Percentiles rank a stretch among this genome's conserved stretches.
Conservation (phyloP, 2,888 invertebrate species). For the Noctua comes region DNA sequence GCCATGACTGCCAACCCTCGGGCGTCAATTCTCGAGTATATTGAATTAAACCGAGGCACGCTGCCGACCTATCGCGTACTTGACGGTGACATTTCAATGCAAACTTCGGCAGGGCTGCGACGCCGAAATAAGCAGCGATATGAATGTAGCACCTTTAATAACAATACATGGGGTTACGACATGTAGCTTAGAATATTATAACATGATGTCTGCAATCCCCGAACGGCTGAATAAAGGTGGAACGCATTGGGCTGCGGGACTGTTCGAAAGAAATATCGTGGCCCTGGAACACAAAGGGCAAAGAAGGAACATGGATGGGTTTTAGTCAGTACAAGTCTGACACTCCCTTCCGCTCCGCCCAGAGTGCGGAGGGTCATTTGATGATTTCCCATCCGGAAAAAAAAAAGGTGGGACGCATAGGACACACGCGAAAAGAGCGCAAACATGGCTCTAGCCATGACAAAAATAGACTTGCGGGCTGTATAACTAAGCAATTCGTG, state of each 20-base stretch:
- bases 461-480: not conserved
- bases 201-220: not conserved
- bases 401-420: not conserved
- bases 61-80: slow-evolving; percentile 61
- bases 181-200: not conserved
- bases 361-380: too few species aligned
- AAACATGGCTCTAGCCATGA: not conserved
- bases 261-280: too few species aligned
- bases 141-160: slow-evolving; percentile 51
- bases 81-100: slow-evolving; percentile 59
- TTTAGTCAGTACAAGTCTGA: too few species aligned
- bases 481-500: not conserved
- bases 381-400: too few species aligned
- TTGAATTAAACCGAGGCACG: slow-evolving; percentile 48
- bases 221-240: not conserved
- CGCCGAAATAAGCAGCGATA: slow-evolving; percentile 23
- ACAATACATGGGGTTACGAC: slow-evolving; percentile 33
- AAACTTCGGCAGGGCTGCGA: slow-evolving; percentile 39
- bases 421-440: too few species aligned
- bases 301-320: too few species aligned
- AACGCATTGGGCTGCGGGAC: too few species aligned
- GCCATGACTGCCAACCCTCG: not conserved
- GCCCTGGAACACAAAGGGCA: too few species aligned
- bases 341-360: too few species aligned
- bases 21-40: slow-evolving; percentile 29